Evolutionary conservation across 2,888 invertebrate species (phyloP).

Genomic region (Athripsodes cinereus): DNA sequence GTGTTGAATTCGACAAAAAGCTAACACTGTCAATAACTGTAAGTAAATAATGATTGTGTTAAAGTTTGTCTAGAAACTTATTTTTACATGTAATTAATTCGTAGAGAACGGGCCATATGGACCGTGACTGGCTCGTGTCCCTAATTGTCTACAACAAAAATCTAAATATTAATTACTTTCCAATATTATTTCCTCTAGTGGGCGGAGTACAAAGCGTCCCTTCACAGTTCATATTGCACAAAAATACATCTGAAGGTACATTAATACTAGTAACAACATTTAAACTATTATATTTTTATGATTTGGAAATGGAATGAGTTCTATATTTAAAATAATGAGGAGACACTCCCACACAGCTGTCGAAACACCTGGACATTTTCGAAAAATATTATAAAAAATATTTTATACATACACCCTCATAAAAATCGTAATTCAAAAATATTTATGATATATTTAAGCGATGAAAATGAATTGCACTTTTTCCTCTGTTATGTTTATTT

Average conservation of each 20-base stretch:
- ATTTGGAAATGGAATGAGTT: background rate
- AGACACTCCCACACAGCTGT: constrained; percentile 3
- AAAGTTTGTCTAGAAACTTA: no score
- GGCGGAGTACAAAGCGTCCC: background rate
- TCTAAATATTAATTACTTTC: constrained; percentile 1
- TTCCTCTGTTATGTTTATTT: no score
- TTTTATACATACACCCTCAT: no score
- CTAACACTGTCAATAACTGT: no score
- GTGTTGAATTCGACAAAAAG: no score
- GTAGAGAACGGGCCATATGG: background rate
- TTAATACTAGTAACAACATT: no score
- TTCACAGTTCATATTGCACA: constrained; percentile 1
- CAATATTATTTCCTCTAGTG: background rate
- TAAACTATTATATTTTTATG: background rate
- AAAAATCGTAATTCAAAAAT: no score
- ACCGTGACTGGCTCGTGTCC: background rate
- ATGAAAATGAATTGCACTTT: no score
- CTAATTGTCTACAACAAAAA: background rate
- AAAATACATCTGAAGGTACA: background rate
- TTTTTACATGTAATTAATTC: no score
- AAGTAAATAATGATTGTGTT: no score
- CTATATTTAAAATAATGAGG: background rate
- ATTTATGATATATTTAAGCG: no score
- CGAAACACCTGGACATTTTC: constrained; percentile 1
- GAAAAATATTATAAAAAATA: background rate